Base-by-base conservation (phyloP, 2,888 invertebrate species). In the Kryphioiulus occultus region DNA sequence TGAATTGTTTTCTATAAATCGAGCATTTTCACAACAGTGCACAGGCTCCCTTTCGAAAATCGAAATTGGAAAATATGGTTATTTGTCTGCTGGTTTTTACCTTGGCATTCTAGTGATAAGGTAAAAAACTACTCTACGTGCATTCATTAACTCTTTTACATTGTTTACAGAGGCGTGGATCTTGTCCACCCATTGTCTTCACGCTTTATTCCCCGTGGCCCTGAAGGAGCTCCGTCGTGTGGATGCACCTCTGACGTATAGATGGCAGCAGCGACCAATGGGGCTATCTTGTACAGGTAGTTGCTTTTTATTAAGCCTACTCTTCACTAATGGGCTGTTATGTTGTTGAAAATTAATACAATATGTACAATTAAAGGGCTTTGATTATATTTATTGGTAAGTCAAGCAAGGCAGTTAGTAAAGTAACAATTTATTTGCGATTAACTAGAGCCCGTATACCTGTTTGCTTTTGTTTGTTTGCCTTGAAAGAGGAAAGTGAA, bases 191-290 rank as follows among this genome's bases (percentile, higher is more conserved):
- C 22, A n/a, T 59, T 22, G n/a, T n/a, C 22, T n/a, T 22, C 59
- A n/a, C 4, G 53, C 53, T 53, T 17, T 17, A 53, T 53, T 59
- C 5, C 5, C 4, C 59, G 59, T 7, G 22, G 22, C 59, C 22
- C 22, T 10, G 4, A 59, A 22, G 10, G 59, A 59, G 22, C 59
- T 59, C 59, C 22, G 59, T 59, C n/a, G 59, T 22, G n/a, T 59
- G 59, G 7, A 22, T n/a, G 22, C 59, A 5, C 22, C n/a, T 7
- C n/a, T 15, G 3, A 59, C n/a, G 15, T 10, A 22, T 59, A 59
- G 59, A 59, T 59, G 59, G 59, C 59, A 59, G 59, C 22, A 59
- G 59, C 10, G 59, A 59, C 59, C 59, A 59, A 59, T 59, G 59
- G 59, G 17, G n/a, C 10, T n/a, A n/a, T 59, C 22, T 59, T 59